These are phyloP conservation scores for Sebastes steindachneri DNA, from an alignment of 2,797 vertebrate genomes.

Conservation along the genomic window DNA sequence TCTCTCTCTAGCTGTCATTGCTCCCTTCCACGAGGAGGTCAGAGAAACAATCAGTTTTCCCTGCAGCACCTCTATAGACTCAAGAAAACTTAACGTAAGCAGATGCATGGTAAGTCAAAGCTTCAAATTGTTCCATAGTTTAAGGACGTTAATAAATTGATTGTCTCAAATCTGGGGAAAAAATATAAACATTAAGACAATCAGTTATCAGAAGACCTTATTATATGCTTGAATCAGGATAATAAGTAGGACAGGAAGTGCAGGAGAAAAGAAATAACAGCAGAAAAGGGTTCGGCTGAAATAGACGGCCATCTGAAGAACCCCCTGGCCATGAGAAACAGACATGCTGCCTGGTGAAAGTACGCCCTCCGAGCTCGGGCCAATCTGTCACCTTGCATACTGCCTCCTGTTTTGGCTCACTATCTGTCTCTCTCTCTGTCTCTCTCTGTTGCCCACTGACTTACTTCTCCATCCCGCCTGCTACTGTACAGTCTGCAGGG, in stretches of 20 bases:
- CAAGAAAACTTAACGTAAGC: neutral
- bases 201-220: neutral
- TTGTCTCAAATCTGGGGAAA: neutral
- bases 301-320: constrained; percentile 56
- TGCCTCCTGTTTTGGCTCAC: constrained; percentile 28
- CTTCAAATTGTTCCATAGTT: neutral
- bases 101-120: neutral
- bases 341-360: constrained; percentile 45
- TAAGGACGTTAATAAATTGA: neutral
- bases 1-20: neutral
- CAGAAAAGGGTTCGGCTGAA: constrained; percentile 18
- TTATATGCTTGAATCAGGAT: neutral
- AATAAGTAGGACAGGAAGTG: constrained; percentile 15
- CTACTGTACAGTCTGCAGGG: constrained; percentile 35
- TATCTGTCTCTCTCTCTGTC: constrained; percentile 20
- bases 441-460: neutral
- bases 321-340: constrained; percentile 37
- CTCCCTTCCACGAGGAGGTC: neutral
- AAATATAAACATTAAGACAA: neutral
- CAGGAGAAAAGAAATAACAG: neutral
- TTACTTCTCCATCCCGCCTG: constrained; percentile 9
- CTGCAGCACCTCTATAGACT: neutral
- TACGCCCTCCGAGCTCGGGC: constrained; percentile 28
- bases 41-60: neutral
- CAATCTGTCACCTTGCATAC: constrained; percentile 58